These are phyloP conservation scores for Dendrolimus pini DNA, from an alignment of 2,888 invertebrate genomes.

Conservation along the genomic window DNA sequence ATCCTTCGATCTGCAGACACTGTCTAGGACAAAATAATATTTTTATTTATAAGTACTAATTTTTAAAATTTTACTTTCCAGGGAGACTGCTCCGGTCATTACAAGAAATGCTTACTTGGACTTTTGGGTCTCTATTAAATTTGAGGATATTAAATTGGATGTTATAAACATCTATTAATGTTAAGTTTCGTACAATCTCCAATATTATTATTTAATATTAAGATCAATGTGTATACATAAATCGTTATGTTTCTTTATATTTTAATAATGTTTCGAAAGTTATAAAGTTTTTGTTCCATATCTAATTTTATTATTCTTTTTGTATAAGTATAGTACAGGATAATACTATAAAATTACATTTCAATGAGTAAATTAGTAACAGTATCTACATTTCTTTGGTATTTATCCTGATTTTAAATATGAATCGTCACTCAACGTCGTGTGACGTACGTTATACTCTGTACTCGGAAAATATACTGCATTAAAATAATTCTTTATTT, in stretches of 20 bases:
- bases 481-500: too few relatives aligned
- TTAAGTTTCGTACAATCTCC: slow-evolving; percentile 1
- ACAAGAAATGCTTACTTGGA: slow-evolving; percentile 88
- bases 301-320: not conserved
- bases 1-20: too few relatives aligned
- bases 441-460: too few relatives aligned
- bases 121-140: slow-evolving; percentile 75
- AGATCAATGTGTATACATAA: not conserved
- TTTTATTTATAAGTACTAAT: not conserved
- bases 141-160: slow-evolving; percentile 8
- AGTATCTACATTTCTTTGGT: too few relatives aligned
- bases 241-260: not conserved
- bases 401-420: too few relatives aligned
- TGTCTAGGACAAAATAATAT: not conserved
- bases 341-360: too few relatives aligned
- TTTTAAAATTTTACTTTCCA: slow-evolving; percentile 49
- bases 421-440: too few relatives aligned
- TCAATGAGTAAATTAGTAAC: too few relatives aligned
- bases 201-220: not conserved
- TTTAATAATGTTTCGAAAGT: not conserved
- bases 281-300: not conserved
- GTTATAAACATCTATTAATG: slow-evolving; percentile 4
- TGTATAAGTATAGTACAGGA: too few relatives aligned
- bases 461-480: too few relatives aligned
- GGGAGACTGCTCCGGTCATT: slow-evolving; percentile 91